phyloP scores from a whole-genome alignment of 2,797 vertebrate genomes.

The Mormyrus hasselquistii region DNA sequence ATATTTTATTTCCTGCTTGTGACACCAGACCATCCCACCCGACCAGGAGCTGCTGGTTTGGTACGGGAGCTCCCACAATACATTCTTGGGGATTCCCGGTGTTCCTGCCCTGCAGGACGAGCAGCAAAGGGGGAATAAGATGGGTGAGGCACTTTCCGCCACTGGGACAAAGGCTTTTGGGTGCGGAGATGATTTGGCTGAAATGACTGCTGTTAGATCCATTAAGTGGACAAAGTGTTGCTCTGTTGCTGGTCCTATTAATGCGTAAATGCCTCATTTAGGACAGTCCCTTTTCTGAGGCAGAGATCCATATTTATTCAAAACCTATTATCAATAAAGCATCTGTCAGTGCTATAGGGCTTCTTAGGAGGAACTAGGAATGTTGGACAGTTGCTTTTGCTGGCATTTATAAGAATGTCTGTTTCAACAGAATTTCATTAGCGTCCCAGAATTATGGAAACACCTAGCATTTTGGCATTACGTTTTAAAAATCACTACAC shows the following conservation, averaged over 20 bases:
- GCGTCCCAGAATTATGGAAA: not conserved
- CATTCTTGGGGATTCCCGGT: constrained; percentile 89
- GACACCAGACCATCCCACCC: constrained; percentile 81
- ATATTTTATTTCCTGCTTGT: not conserved
- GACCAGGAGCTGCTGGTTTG: constrained; percentile 95
- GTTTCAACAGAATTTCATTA: not conserved
- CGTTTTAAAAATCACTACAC: not conserved
- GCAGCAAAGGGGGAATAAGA: constrained; percentile 80
- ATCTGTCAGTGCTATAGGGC: not conserved
- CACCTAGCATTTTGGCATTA: not conserved
- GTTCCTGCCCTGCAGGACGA: constrained; percentile 86
- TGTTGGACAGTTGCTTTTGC: not conserved
- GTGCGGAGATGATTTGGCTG: not conserved
- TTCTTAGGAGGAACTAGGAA: not conserved
- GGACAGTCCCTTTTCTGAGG: not conserved
- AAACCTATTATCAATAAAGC: not conserved
- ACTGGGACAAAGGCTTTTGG: not conserved
- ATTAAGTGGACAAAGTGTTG: constrained; percentile 7
- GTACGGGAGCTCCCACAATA: constrained; percentile 94
- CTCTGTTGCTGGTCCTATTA: constrained; percentile 14
- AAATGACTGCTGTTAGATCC: constrained; percentile 19
- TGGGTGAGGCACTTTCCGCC: constrained; percentile 59
- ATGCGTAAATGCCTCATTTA: not conserved
- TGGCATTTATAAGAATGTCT: not conserved
- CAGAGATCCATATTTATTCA: not conserved